Percentiles rank a stretch among this genome's conserved stretches.
Conservation (phyloP, 2,797 vertebrate genomes). For the Esox lucius region DNA sequence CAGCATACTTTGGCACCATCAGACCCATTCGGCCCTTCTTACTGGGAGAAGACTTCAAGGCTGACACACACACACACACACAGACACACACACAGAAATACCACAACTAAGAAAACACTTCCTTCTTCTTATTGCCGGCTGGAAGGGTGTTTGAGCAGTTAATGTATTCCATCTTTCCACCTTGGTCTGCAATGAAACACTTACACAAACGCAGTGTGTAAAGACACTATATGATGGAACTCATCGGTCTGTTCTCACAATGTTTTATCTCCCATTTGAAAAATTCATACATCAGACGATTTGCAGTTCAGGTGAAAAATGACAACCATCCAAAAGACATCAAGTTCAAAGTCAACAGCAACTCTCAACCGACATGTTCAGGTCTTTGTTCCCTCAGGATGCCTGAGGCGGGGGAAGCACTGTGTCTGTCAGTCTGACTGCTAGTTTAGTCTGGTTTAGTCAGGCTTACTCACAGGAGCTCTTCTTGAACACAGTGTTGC, state of each 20-base stretch:
- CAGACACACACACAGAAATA: background rate
- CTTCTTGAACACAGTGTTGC: constrained; percentile 91
- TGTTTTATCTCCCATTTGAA: background rate
- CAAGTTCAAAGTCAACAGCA: background rate
- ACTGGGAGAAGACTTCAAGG: constrained; percentile 95
- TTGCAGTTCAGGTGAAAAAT: background rate
- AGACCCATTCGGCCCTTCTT: constrained; percentile 92
- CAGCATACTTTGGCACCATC: constrained; percentile 79
- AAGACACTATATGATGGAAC: no score
- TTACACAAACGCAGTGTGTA: no score
- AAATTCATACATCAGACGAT: background rate
- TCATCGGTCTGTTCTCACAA: no score
- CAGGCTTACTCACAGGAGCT: constrained; percentile 86
- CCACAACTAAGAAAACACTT: background rate
- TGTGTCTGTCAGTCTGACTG: background rate
- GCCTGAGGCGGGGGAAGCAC: background rate
- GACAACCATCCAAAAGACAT: background rate
- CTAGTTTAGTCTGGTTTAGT: background rate
- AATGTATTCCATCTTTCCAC: background rate
- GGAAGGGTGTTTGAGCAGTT: background rate
- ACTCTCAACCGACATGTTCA: background rate
- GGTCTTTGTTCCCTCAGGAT: background rate
- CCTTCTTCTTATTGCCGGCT: background rate
- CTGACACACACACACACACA: constrained; percentile 57
- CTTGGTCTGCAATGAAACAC: no score